Conservation (phyloP, 1,140 invertebrate genomes). For the Dendroctonus valens region DNA sequence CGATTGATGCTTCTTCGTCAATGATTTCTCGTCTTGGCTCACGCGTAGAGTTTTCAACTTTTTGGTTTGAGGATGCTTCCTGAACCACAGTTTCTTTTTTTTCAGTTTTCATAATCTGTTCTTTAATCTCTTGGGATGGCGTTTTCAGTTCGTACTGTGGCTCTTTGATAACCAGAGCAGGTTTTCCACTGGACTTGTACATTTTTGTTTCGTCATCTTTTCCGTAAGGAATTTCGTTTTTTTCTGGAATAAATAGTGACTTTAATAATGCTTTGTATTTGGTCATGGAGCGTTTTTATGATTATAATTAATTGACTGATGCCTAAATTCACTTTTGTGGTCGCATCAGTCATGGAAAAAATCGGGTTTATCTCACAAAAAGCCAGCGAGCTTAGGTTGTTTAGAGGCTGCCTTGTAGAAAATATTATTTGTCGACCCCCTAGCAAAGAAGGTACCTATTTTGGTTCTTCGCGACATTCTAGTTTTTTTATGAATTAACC, state of each 20-base stretch:
- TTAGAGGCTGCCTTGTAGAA: too few relatives aligned
- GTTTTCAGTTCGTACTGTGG: constrained; percentile 8
- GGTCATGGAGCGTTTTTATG: too few relatives aligned
- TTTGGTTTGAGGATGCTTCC: neutral
- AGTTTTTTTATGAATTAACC: too few relatives aligned
- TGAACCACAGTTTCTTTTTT: neutral
- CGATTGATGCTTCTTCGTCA: neutral
- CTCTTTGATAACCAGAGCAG: constrained; percentile 4
- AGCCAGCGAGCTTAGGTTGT: too few relatives aligned
- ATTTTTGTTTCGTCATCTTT: constrained; percentile 7
- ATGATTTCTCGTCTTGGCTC: neutral
- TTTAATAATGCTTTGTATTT: too few relatives aligned
- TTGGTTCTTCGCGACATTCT: too few relatives aligned
- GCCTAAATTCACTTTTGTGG: too few relatives aligned
- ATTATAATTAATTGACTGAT: too few relatives aligned
- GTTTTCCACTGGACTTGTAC: neutral
- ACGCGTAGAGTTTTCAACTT: neutral
- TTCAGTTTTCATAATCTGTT: neutral
- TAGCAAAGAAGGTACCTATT: too few relatives aligned
- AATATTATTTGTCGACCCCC: too few relatives aligned
- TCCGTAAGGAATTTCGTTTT: constrained; percentile 15
- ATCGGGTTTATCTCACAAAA: too few relatives aligned
- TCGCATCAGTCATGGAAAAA: too few relatives aligned
- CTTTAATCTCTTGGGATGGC: neutral
- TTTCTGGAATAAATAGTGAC: constrained; percentile 5